A percentile compares a stretch with the other conserved stretches of the same genome.
phyloP scores from a whole-genome alignment of 2,888 invertebrate genomes.

The Epiblema foenella region DNA sequence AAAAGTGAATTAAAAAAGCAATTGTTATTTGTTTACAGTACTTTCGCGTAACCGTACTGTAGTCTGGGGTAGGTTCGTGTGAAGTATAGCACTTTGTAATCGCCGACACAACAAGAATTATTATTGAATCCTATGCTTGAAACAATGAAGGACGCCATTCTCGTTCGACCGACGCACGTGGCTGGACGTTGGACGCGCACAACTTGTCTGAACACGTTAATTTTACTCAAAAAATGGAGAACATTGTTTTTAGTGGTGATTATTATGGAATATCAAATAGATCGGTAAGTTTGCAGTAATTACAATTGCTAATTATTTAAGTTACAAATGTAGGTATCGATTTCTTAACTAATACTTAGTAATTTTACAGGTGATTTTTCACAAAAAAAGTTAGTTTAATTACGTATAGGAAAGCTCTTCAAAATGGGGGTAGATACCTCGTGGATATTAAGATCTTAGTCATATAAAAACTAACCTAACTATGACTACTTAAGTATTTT shows the following conservation, averaged over 20 bases:
- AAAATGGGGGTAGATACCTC: too few species aligned
- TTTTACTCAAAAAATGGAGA: slow-evolving; percentile 22
- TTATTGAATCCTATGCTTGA: not conserved
- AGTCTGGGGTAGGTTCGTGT: not conserved
- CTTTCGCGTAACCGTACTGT: slow-evolving; percentile 1
- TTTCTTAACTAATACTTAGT: not conserved
- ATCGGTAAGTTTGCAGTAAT: slow-evolving; percentile 33
- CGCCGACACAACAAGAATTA: slow-evolving; percentile 7
- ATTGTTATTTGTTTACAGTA: not conserved
- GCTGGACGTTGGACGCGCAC: slow-evolving; percentile 10
- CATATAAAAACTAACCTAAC: too few species aligned
- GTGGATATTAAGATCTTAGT: too few species aligned
- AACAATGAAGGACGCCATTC: slow-evolving; percentile 12
- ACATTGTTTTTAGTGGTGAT: slow-evolving; percentile 19
- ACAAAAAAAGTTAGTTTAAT: too few species aligned
- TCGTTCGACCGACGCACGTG: slow-evolving; percentile 1
- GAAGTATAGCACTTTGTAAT: slow-evolving; percentile 4
- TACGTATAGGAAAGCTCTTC: too few species aligned
- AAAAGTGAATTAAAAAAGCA: not conserved
- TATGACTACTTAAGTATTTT: too few species aligned
- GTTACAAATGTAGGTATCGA: not conserved
- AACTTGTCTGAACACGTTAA: not conserved
- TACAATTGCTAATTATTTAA: not conserved
- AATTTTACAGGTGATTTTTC: not conserved
- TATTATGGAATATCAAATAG: slow-evolving; percentile 32